A percentile compares a stretch with the other conserved stretches of the same genome.
These are phyloP conservation scores for Ramazzottius varieornatus DNA, from an alignment of 2,888 invertebrate genomes.

Conservation along the genomic window DNA sequence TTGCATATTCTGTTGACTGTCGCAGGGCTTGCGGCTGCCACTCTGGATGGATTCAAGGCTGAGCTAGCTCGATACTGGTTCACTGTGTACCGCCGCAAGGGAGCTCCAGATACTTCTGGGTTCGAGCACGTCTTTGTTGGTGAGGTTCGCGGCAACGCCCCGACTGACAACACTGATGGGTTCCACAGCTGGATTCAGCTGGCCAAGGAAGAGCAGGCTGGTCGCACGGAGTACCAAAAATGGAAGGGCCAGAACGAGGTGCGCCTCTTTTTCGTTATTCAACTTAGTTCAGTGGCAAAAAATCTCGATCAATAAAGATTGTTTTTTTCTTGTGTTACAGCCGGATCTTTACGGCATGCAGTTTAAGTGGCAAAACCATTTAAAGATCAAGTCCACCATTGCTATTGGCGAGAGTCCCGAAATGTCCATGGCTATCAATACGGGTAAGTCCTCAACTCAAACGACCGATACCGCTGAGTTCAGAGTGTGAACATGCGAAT, in stretches of 20 bases:
- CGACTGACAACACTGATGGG: background rate
- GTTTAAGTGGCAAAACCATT: background rate
- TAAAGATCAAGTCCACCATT: background rate
- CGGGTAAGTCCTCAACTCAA: too few relatives aligned
- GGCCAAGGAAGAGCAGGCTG: background rate
- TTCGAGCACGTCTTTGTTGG: background rate
- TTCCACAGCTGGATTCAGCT: background rate
- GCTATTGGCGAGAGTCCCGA: conserved; percentile 2
- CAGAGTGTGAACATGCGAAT: too few relatives aligned
- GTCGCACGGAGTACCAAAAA: background rate
- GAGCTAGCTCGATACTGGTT: background rate
- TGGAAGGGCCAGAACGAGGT: background rate
- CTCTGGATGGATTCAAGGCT: background rate
- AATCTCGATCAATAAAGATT: background rate
- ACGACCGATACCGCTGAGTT: too few relatives aligned
- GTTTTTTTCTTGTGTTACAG: background rate
- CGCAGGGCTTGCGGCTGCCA: too few relatives aligned
- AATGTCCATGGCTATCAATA: background rate
- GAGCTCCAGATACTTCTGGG: background rate
- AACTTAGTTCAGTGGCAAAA: too few relatives aligned
- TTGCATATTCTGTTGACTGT: too few relatives aligned
- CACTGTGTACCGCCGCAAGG: background rate
- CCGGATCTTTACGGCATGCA: background rate
- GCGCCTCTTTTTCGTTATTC: too few relatives aligned
- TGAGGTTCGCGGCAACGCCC: background rate